Percentiles rank a stretch among this genome's conserved stretches.
Evolutionary conservation across 1,140 invertebrate species (phyloP).

Genomic region (Mesaphorura yosii): DNA sequence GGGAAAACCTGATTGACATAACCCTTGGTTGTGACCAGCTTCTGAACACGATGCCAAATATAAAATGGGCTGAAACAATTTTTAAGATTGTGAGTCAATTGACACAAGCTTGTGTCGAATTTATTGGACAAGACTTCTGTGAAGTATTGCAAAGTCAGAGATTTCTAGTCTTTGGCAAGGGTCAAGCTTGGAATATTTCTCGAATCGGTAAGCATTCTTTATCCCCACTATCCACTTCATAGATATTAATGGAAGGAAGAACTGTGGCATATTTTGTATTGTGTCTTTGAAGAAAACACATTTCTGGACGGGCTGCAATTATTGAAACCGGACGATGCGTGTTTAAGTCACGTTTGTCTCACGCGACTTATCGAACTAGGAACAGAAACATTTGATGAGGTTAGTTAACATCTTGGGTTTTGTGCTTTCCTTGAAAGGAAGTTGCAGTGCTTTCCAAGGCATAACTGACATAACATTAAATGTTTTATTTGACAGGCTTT

Average conservation of each 20-base stretch:
- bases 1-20: constrained; percentile 33
- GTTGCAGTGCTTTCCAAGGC: too few relatives aligned
- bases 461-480: constrained; percentile 17
- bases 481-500: constrained; percentile 27
- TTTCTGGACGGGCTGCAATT: constrained; percentile 50
- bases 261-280: too few relatives aligned
- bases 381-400: constrained; percentile 28
- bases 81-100: constrained; percentile 31
- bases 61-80: constrained; percentile 35
- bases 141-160: constrained; percentile 22
- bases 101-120: constrained; percentile 20
- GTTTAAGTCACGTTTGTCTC: constrained; percentile 49
- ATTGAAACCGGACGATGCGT: constrained; percentile 56
- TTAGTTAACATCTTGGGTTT: too few relatives aligned
- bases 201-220: too few relatives aligned
- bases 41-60: constrained; percentile 32
- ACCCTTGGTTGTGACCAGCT: constrained; percentile 34
- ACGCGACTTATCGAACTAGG: constrained; percentile 34
- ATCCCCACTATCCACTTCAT: too few relatives aligned
- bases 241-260: too few relatives aligned
- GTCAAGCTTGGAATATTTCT: constrained; percentile 30
- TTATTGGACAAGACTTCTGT: constrained; percentile 27
- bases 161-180: constrained; percentile 29
- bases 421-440: too few relatives aligned
- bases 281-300: too few relatives aligned